phyloP scores from a whole-genome alignment of 2,888 invertebrate genomes.

The Hyppa rectilinea region DNA sequence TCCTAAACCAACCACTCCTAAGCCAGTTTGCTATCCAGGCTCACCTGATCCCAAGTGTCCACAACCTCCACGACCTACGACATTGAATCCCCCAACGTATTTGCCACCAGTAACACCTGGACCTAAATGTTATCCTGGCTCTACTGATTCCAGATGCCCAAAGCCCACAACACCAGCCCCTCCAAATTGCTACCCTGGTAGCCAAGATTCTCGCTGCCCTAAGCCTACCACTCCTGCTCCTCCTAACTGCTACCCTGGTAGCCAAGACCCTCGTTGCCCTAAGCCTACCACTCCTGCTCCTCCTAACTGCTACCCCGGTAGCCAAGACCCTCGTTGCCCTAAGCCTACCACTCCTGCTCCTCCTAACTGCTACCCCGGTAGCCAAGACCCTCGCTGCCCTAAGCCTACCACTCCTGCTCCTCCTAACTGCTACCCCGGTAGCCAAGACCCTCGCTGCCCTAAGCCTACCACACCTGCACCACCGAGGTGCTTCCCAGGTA shows the following conservation, averaged over 20 bases:
- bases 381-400: conserved; percentile 68
- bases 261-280: too few species aligned
- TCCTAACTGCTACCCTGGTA: too few species aligned
- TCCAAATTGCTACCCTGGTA: too few species aligned
- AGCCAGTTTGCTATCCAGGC: too few species aligned
- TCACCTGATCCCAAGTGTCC: too few species aligned
- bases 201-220: too few species aligned
- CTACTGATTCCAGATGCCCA: conserved; percentile 69
- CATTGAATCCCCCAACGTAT: too few species aligned
- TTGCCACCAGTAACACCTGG: too few species aligned
- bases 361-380: conserved; percentile 66
- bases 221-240: too few species aligned
- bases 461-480: background rate
- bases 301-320: conserved; percentile 4
- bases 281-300: too few species aligned
- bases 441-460: background rate
- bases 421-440: background rate
- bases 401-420: conserved; percentile 65
- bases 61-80: too few species aligned
- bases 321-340: conserved; percentile 66
- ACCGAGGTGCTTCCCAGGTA: background rate
- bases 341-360: conserved; percentile 60
- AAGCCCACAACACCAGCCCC: conserved; percentile 53
- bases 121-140: too few species aligned
- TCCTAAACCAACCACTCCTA: conserved; percentile 60